phyloP scores from a whole-genome alignment of 92 coral and sea anemone genomes.

The Chrysogorgia sp. region DNA sequence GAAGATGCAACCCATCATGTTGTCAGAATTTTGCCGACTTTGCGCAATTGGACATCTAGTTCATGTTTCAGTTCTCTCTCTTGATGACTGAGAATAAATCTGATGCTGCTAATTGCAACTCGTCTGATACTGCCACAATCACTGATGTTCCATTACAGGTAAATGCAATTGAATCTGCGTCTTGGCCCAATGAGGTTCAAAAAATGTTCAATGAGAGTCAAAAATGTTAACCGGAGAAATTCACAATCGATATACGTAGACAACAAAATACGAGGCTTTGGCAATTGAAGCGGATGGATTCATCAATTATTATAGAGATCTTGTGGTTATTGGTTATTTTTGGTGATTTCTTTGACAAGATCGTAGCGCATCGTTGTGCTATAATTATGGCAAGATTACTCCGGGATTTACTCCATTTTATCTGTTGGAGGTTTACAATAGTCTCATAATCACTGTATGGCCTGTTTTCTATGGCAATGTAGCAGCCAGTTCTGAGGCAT shows the following conservation, averaged over 20 bases:
- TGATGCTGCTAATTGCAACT: slow-evolving; percentile 17
- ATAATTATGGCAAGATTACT: slow-evolving; percentile 10
- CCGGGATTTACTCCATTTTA: slow-evolving; percentile 20
- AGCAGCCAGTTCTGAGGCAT: slow-evolving; percentile 6
- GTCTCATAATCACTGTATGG: background rate
- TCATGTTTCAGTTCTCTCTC: slow-evolving; percentile 17
- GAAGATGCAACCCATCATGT: slow-evolving; percentile 34
- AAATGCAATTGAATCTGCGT: slow-evolving; percentile 34
- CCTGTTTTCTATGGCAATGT: slow-evolving; percentile 6
- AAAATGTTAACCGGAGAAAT: slow-evolving; percentile 22
- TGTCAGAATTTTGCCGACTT: slow-evolving; percentile 28
- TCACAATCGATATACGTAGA: background rate
- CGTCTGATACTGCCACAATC: slow-evolving; percentile 16
- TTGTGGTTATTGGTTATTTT: slow-evolving; percentile 18
- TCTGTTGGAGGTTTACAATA: slow-evolving; percentile 14
- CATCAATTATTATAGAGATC: slow-evolving; percentile 10
- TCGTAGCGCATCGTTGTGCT: slow-evolving; percentile 2
- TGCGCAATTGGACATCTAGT: slow-evolving; percentile 20
- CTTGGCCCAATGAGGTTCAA: slow-evolving; percentile 21
- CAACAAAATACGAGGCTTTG: background rate
- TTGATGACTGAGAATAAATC: slow-evolving; percentile 22
- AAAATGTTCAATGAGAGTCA: background rate
- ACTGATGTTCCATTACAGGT: slow-evolving; percentile 24
- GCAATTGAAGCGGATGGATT: slow-evolving; percentile 10
- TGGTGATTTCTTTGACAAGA: slow-evolving; percentile 4